Evolutionary conservation across 2,797 vertebrate species (phyloP).

Genomic region (Eupleurogrammus muticus): DNA sequence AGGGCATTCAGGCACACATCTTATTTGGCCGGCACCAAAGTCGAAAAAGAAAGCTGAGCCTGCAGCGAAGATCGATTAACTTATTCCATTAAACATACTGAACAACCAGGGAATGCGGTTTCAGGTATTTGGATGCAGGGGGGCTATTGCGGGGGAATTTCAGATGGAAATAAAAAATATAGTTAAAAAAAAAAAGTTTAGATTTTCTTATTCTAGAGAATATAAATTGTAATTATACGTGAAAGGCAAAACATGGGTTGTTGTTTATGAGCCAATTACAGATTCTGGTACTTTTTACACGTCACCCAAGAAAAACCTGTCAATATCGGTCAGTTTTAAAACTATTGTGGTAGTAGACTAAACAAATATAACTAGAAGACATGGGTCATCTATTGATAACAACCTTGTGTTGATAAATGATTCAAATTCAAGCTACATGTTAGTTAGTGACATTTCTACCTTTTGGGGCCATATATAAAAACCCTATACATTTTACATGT

Average conservation of each 20-base stretch:
- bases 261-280: no score
- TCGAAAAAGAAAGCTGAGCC: conserved; percentile 83
- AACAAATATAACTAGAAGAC: no score
- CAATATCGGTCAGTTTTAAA: no score
- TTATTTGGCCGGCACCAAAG: conserved; percentile 83
- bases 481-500: no score
- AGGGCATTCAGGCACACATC: conserved; percentile 87
- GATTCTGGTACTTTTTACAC: no score
- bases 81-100: conserved; percentile 86
- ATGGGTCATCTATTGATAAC: no score
- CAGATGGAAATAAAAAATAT: conserved; percentile 46
- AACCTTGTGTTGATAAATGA: no score
- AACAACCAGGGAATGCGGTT: conserved; percentile 63
- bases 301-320: no score
- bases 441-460: no score
- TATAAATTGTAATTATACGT: conserved; percentile 36
- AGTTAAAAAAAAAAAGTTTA: conserved; percentile 16
- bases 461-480: no score
- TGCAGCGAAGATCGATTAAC: conserved; percentile 84
- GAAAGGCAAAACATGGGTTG: conserved; percentile 20
- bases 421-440: no score
- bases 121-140: conserved; percentile 78
- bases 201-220: conserved; percentile 23
- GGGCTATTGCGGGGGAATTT: conserved; percentile 55
- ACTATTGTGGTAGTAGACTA: no score